Percentiles rank a stretch among this genome's conserved stretches.
phyloP scores from a whole-genome alignment of 2,888 invertebrate genomes.

The Xylocampa areola region DNA sequence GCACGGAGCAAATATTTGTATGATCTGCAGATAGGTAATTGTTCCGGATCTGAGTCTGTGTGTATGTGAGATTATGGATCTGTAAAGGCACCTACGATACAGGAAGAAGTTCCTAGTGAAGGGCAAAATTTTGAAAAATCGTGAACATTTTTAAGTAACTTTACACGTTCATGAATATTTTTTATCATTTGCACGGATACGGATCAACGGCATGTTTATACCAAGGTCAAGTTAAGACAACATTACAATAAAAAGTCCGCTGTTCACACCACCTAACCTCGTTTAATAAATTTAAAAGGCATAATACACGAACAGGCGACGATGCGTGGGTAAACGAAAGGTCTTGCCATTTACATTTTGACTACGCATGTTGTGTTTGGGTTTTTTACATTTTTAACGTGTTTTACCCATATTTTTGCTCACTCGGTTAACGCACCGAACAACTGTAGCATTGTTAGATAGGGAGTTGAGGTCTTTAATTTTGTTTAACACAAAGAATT shows the following conservation, averaged over 20 bases:
- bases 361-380: constrained; percentile 59
- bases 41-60: too few relatives aligned
- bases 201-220: constrained; percentile 30
- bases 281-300: constrained; percentile 59
- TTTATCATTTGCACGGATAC: too few relatives aligned
- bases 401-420: constrained; percentile 29
- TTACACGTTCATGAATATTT: too few relatives aligned
- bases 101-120: too few relatives aligned
- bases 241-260: constrained; percentile 35
- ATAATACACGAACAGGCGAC: constrained; percentile 63
- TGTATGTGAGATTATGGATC: too few relatives aligned
- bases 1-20: too few relatives aligned
- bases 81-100: too few relatives aligned
- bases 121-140: too few relatives aligned
- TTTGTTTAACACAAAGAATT: constrained; percentile 21
- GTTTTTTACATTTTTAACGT: constrained; percentile 67
- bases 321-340: constrained; percentile 66
- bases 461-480: constrained; percentile 13
- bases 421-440: constrained; percentile 30
- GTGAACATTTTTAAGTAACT: too few relatives aligned
- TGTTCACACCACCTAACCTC: constrained; percentile 48
- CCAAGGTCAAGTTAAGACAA: constrained; percentile 38
- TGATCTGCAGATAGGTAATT: too few relatives aligned
- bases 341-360: constrained; percentile 70
- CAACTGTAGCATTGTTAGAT: constrained; percentile 16